A percentile compares a stretch with the other conserved stretches of the same genome.
These are phyloP conservation scores for Leptopilina clavipes DNA, from an alignment of 1,140 invertebrate species.

Conservation along the genomic window DNA sequence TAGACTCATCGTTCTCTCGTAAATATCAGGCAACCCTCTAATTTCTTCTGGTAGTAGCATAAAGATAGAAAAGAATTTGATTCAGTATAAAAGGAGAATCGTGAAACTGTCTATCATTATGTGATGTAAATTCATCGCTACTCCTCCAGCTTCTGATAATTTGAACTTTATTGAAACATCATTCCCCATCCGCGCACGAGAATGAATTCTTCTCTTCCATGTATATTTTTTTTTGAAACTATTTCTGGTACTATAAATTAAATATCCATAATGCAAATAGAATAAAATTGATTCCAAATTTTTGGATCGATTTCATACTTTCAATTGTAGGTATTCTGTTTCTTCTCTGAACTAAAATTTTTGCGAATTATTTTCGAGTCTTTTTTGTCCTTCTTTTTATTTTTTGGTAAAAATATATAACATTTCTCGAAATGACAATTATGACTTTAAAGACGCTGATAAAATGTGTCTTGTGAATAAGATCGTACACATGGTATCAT, in stretches of 20 bases:
- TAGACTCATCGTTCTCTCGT: slow-evolving; percentile 11
- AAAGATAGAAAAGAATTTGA: not conserved
- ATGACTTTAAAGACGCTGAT: not conserved
- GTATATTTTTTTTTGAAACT: no score
- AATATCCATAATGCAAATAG: no score
- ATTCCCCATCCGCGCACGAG: no score
- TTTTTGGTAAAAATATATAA: not conserved
- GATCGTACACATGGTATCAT: not conserved
- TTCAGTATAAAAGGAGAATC: not conserved
- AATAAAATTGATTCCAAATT: no score
- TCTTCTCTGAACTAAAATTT: no score
- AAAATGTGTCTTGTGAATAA: slow-evolving; percentile 4
- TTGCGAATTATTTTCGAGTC: no score
- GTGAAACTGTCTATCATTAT: slow-evolving; percentile 10
- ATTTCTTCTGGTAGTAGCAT: slow-evolving; percentile 13
- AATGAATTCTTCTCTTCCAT: no score
- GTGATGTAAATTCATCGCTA: not conserved
- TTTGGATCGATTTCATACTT: no score
- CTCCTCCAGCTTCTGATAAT: not conserved
- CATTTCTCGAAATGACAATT: not conserved
- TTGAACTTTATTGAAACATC: not conserved
- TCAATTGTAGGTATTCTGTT: no score
- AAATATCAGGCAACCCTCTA: slow-evolving; percentile 15
- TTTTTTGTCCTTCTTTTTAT: no score
- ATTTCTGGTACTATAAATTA: no score